Percentiles rank a stretch among this genome's conserved stretches.
These are phyloP conservation scores for Poeciliopsis retropinna DNA, from an alignment of 2,113 vertebrate species.

Conservation along the genomic window DNA sequence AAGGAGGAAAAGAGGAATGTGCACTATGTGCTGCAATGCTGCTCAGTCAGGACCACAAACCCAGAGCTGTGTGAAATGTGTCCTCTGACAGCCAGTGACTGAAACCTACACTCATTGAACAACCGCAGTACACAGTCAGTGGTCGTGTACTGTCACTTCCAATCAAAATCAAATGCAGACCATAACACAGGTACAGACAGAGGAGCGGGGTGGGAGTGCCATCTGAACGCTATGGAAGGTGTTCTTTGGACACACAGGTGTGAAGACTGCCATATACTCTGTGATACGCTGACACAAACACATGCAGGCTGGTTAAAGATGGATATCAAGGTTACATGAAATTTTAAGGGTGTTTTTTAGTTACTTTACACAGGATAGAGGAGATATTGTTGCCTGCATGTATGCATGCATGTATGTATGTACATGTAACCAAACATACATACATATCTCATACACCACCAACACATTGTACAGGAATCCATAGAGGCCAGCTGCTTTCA, in stretches of 20 bases:
- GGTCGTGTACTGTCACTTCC: conserved; percentile 69
- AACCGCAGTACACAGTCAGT: conserved; percentile 70
- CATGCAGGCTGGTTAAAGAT: background rate
- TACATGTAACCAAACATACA: background rate
- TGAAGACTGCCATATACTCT: conserved; percentile 11
- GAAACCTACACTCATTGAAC: conserved; percentile 69
- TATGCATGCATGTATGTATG: no score
- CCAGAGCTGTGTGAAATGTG: conserved; percentile 64
- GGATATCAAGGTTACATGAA: background rate
- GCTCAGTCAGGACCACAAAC: conserved; percentile 55
- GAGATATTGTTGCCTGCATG: background rate
- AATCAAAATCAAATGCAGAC: conserved; percentile 69
- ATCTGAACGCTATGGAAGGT: conserved; percentile 9
- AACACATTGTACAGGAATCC: conserved; percentile 1
- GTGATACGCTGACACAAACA: background rate
- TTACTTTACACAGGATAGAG: background rate
- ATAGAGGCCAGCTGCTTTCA: conserved; percentile 52
- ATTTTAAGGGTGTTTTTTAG: background rate
- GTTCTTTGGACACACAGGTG: conserved; percentile 8
- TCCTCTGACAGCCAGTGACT: conserved; percentile 62
- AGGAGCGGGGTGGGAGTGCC: background rate
- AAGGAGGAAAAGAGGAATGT: conserved; percentile 33
- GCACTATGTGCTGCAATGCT: conserved; percentile 47
- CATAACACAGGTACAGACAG: conserved; percentile 57
- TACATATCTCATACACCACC: background rate